Percentiles rank a stretch among this genome's conserved stretches.
These are phyloP conservation scores for Drosophila limbata DNA, from an alignment of 2,888 invertebrate species.

Conservation along the genomic window DNA sequence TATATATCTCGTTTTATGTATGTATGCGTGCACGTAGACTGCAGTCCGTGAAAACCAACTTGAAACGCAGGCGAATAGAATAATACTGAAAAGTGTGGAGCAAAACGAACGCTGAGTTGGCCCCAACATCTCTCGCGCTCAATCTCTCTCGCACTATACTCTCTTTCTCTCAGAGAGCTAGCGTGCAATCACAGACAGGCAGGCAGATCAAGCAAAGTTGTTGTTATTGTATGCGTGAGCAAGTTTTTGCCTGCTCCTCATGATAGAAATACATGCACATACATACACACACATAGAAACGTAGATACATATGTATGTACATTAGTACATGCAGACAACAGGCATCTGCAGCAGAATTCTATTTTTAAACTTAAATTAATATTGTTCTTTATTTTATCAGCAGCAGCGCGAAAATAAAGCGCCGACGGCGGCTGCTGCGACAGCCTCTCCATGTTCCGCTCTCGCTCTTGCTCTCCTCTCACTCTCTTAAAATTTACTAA, in stretches of 20 bases:
- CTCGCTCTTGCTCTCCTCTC: slow-evolving; percentile 20
- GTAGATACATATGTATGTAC: not conserved
- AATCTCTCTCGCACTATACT: slow-evolving; percentile 18
- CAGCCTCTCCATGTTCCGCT: slow-evolving; percentile 38
- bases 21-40: slow-evolving; percentile 46
- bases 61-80: slow-evolving; percentile 72
- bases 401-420: slow-evolving; percentile 73
- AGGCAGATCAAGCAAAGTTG: slow-evolving; percentile 56
- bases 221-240: slow-evolving; percentile 56
- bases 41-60: slow-evolving; percentile 65
- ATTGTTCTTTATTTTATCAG: slow-evolving; percentile 83
- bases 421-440: slow-evolving; percentile 65
- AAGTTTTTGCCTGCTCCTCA: slow-evolving; percentile 54
- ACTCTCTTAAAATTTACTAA: slow-evolving; percentile 29
- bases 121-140: slow-evolving; percentile 36
- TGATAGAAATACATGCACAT: slow-evolving; percentile 27
- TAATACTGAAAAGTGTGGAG: slow-evolving; percentile 69
- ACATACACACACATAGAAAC: slow-evolving; percentile 21
- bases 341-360: slow-evolving; percentile 79
- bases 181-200: slow-evolving; percentile 62
- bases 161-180: slow-evolving; percentile 34
- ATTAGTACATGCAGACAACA: slow-evolving; percentile 57
- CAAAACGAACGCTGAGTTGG: slow-evolving; percentile 48
- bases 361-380: slow-evolving; percentile 83
- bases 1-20: slow-evolving; percentile 42